Percentiles rank a stretch among this genome's conserved stretches.
Conservation (phyloP, 2,888 invertebrate genomes). For the Drosophila prolongata region DNA sequence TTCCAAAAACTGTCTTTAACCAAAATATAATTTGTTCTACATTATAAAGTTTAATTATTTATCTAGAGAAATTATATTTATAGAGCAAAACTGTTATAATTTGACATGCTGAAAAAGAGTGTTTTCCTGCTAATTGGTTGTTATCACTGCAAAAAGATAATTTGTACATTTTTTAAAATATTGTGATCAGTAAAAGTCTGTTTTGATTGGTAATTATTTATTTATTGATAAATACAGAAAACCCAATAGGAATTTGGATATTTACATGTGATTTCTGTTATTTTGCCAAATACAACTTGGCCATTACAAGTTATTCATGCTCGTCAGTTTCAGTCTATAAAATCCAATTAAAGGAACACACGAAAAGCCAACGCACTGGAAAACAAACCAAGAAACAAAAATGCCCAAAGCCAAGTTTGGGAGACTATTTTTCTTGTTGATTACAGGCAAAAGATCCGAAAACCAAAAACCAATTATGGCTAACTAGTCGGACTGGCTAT, state of each 20-base stretch:
- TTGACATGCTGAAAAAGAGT: no score
- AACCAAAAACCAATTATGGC: slow-evolving; percentile 50
- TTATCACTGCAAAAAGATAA: no score
- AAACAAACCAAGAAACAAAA: slow-evolving; percentile 36
- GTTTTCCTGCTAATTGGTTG: no score
- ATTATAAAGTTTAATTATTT: no score
- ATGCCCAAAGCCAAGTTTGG: slow-evolving; percentile 25
- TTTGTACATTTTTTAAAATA: no score
- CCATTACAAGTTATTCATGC: slow-evolving; percentile 15
- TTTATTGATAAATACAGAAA: not conserved
- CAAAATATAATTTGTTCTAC: no score
- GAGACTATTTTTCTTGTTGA: slow-evolving; percentile 12
- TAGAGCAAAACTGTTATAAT: no score
- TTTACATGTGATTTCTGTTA: not conserved
- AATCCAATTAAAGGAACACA: slow-evolving; percentile 31
- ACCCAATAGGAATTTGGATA: not conserved
- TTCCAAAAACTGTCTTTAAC: no score
- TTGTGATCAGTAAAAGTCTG: no score
- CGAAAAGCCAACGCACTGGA: slow-evolving; percentile 5
- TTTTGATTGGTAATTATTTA: no score
- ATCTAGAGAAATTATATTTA: no score
- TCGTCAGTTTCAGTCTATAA: slow-evolving; percentile 13
- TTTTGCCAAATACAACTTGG: slow-evolving; percentile 1
- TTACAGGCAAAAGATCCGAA: slow-evolving; percentile 7
- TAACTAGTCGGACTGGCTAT: slow-evolving; percentile 51